Evolutionary conservation across 2,888 invertebrate genomes (phyloP).

Genomic region (Thera obeliscata): DNA sequence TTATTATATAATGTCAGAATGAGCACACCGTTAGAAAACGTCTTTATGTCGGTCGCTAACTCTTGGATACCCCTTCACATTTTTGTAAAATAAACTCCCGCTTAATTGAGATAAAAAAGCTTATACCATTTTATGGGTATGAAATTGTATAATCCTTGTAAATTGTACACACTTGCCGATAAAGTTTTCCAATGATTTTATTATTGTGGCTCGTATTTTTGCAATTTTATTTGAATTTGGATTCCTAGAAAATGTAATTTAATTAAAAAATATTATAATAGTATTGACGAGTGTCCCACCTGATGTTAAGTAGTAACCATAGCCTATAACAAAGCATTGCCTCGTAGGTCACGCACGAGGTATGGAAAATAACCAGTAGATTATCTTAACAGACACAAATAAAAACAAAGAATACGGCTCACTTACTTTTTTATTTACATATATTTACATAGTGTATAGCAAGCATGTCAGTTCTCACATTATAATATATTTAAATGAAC

Average conservation of each 20-base stretch:
- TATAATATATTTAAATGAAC: conserved; percentile 59
- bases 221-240: conserved; percentile 8
- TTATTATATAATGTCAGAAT: too few relatives aligned
- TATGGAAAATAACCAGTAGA: too few relatives aligned
- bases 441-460: conserved; percentile 23
- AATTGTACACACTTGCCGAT: conserved; percentile 17
- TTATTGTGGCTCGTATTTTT: conserved; percentile 8
- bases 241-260: not conserved
- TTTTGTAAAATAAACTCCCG: conserved; percentile 27
- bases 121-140: conserved; percentile 31
- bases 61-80: not conserved
- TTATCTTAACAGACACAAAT: not conserved
- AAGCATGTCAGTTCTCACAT: conserved; percentile 43
- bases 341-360: too few relatives aligned
- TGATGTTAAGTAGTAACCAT: too few relatives aligned
- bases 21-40: not conserved
- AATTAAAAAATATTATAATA: too few relatives aligned
- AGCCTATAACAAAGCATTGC: too few relatives aligned
- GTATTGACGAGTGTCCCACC: too few relatives aligned
- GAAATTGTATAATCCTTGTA: conserved; percentile 26
- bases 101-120: conserved; percentile 36
- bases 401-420: conserved; percentile 4
- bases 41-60: not conserved
- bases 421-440: conserved; percentile 25
- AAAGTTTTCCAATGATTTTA: conserved; percentile 18